Evolutionary conservation across 2,888 invertebrate species (phyloP), one percentile per base, ranked within the genome.

Genomic region (Pyrochroa serraticornis): DNA sequence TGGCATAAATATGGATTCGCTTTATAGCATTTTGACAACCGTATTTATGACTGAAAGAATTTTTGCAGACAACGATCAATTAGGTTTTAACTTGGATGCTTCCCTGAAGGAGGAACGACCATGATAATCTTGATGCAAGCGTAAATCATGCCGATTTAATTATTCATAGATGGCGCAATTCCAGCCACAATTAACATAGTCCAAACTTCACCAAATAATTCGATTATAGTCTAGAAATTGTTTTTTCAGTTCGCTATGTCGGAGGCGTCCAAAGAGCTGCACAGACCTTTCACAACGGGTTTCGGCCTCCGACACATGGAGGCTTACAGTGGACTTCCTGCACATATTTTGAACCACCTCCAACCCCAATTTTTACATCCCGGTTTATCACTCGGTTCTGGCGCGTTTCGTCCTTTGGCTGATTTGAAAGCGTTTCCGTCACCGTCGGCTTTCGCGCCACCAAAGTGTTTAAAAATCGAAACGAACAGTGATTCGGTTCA

Each of bases 311-410:
- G 83, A 41, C 82, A 82, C 65, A 82, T 82, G 81, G 82, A 83
- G 66, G 81, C 81, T 22, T 83, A 83, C 69, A 86, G 88, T 75
- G 86, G 87, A 60, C 79, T 86, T 13, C 83, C 83, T 13, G 85
- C 85, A 50, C 88, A 88, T 78, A 84, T 89, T 67, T 82, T 89
- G 75, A 85, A 87, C 69, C 88, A 88, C 73, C 82, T 89, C 68
- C 89, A 88, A 74, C 88, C 88, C 64, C 89, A 88, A 75, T 87
- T 89, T 73, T 80, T 89, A 60, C 88, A 88, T 71, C 88, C 88
- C 30, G 82, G 82, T 37, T 79, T 89, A 59, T 85, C 87, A 37
- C 83, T 86, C 66, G 83, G 83, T 58, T 81, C 82, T 43, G 83
- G 84, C 60, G 84, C 84, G 36, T 86, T 85, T 72, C 81, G 85